Conservation (phyloP, 2,113 vertebrate species). For the Periophthalmodon schlosseri region DNA sequence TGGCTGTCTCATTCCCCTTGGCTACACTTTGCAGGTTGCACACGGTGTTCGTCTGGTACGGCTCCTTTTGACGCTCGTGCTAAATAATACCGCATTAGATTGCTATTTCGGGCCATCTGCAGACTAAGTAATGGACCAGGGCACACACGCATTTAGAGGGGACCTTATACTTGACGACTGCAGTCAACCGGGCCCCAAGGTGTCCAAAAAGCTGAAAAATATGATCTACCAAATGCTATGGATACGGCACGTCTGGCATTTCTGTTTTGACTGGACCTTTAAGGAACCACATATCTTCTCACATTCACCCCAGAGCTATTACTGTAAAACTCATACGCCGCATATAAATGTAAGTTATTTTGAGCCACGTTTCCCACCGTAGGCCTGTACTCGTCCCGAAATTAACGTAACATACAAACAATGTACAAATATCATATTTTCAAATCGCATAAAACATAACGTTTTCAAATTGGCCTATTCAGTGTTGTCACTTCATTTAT, state of each 20-base stretch:
- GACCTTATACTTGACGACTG: conserved; percentile 25
- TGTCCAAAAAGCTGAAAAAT: conserved; percentile 26
- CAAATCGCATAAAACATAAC: neutral
- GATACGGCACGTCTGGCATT: conserved; percentile 15
- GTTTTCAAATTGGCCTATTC: neutral
- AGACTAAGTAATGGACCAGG: conserved; percentile 56
- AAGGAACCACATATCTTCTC: conserved; percentile 12
- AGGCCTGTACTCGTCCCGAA: neutral
- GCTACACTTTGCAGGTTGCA: conserved; percentile 28
- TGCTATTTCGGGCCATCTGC: conserved; percentile 71
- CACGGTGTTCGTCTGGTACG: conserved; percentile 46
- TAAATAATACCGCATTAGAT: conserved; percentile 61
- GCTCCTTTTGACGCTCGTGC: conserved; percentile 30
- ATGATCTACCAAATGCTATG: neutral
- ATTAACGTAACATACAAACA: neutral
- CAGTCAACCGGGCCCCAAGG: conserved; percentile 7
- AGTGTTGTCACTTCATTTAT: neutral
- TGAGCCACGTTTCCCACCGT: neutral
- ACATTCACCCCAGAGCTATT: conserved; percentile 6
- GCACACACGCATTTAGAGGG: conserved; percentile 59
- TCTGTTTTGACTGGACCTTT: conserved; percentile 17
- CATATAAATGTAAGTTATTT: neutral
- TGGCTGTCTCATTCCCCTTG: conserved; percentile 13
- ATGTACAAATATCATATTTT: neutral
- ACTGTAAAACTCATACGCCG: neutral